These are phyloP conservation scores for Erebia aethiops DNA, from an alignment of 2,888 invertebrate species.

Conservation along the genomic window DNA sequence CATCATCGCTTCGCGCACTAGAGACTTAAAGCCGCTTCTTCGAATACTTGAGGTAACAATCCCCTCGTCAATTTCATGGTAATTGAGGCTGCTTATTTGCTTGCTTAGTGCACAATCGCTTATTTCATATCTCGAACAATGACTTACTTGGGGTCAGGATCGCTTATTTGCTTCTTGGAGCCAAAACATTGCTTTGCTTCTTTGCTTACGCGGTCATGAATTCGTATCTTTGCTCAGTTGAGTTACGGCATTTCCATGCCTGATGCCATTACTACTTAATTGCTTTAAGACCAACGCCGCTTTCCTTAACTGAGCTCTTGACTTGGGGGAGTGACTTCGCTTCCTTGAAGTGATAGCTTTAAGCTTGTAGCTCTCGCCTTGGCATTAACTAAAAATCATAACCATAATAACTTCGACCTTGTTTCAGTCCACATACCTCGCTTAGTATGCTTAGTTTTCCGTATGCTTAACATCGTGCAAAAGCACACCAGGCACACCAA, in stretches of 20 bases:
- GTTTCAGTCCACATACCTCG: background rate
- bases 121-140: background rate
- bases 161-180: background rate
- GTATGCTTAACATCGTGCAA: background rate
- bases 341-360: background rate
- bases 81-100: background rate
- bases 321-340: background rate
- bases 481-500: background rate
- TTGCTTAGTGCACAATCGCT: background rate
- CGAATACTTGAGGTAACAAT: background rate
- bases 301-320: too few relatives aligned
- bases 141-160: background rate
- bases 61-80: background rate
- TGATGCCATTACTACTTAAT: too few relatives aligned
- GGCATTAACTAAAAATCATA: background rate
- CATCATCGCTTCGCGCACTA: too few relatives aligned
- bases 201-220: too few relatives aligned
- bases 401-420: background rate
- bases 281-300: too few relatives aligned
- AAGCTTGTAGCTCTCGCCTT: background rate
- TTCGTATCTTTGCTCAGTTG: too few relatives aligned
- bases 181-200: too few relatives aligned
- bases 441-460: too few relatives aligned
- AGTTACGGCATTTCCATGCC: too few relatives aligned
- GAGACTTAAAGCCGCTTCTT: background rate